Base-by-base conservation (phyloP, 1,140 invertebrate genomes). In the Bombus fervidus region DNA sequence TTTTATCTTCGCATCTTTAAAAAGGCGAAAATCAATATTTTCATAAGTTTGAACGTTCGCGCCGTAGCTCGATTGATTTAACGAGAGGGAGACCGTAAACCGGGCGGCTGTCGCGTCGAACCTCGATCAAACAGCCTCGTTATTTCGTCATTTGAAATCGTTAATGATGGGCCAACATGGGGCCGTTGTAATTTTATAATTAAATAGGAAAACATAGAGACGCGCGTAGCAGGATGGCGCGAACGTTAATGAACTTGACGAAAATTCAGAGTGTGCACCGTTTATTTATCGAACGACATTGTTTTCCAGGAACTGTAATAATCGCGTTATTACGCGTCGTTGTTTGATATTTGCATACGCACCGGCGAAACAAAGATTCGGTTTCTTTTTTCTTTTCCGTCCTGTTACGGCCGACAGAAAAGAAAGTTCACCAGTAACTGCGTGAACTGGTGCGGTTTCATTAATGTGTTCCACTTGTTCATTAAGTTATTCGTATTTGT, bases 401-500 rank as follows among this genome's bases (percentile, higher is more conserved):
- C 1, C 3, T 39, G 37, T 13, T 9, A 1, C 39, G 5, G 39
- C 37, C 39, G 5, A 28, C 37, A 37, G 13, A 39, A 47, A 82
- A 75, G 72, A 76, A 76, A 37, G 31, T 66, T 75, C 47, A 9
- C 31, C 15, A 15, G 72, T 31, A 76, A 66, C n/a, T 31, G 59
- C 9, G 57, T 3, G 39, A 34, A 68, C 31, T 3, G n/a, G 1
- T 31, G 73, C 41, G 81, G 41, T 83, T 37, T 66, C 81, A 31
- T 76, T 76, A 83, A 83, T 37, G 59, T 6, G 47, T 83, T 66
- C 43, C 81, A 76, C 74, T 83, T 76, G 59, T 83, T 76, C 81
- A 41, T 83, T 76, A 83, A 53, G 59, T 83, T 76, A 76, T 74
- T 82, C 72, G 66, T 83, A 68, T 83, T 76, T 83, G 43, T 68